Conservation (phyloP, 2,888 invertebrate species). For the Gasteruption jaculator region DNA sequence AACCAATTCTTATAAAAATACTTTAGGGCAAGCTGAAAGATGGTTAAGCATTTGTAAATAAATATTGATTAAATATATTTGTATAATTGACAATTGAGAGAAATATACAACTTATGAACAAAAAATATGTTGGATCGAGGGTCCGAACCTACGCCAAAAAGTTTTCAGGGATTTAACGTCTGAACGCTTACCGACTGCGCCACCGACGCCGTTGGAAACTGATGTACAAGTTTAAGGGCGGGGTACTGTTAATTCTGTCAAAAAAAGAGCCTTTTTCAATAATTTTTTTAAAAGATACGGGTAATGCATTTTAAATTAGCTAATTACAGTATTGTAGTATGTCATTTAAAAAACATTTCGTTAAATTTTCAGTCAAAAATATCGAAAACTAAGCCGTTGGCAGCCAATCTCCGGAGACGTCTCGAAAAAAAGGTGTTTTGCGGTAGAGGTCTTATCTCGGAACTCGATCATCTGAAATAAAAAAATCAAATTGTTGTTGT, state of each 20-base stretch:
- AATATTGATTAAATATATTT: no score
- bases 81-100: no score
- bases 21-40: no score
- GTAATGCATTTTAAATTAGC: not conserved
- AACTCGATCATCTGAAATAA: conserved; percentile 12
- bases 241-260: conserved; percentile 3
- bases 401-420: conserved; percentile 14
- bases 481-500: conserved; percentile 11
- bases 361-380: conserved; percentile 9
- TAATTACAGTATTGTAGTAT: conserved; percentile 2
- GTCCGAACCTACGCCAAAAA: no score
- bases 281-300: conserved; percentile 4
- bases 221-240: no score
- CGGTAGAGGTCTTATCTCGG: conserved; percentile 11
- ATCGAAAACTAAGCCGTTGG: conserved; percentile 12
- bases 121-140: no score
- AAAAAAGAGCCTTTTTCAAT: conserved; percentile 7
- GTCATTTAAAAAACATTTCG: conserved; percentile 4
- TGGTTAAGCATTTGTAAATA: no score
- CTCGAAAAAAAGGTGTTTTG: conserved; percentile 13
- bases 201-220: no score
- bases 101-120: no score
- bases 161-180: no score
- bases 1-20: no score
- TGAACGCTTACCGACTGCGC: no score